Evolutionary conservation across 2,113 vertebrate species (phyloP), one percentile per base, ranked within the genome.

Genomic region (Myotis brandtii): DNA sequence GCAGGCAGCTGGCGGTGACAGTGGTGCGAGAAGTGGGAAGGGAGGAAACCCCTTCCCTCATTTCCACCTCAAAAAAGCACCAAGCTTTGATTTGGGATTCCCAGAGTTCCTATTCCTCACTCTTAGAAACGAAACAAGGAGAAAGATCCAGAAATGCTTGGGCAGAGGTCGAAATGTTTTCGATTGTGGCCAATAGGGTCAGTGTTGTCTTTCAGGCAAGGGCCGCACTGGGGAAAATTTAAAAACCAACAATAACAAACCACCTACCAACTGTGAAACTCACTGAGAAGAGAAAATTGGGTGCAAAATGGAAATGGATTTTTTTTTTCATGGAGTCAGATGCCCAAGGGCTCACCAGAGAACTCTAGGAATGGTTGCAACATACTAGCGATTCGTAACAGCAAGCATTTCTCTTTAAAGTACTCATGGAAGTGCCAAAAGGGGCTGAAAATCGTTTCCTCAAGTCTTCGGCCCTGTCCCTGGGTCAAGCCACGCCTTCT

Each of bases 161-260:
- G 85, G n/a, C 50, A 77, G 70, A 93, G 80, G 75, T 94, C 85
- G 89, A 66, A 27, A 77, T 69, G 37, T 91, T 81, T 82, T 10
- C 89, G 91, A 77, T 70, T 86, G 66, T 64, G 90, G 76, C 54
- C 64, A 21, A 0, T 1, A 13, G 40, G 43, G 89, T 95, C 83
- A 59, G 69, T 50, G n/a, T 80, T 95, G 91, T 89, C 91, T 92
- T 93, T 85, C 56, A 95, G 79, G 25, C 4, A 0, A 82, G 83
- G 93, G 69, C 50, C 0, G 0, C 62, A 3, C 30, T 83, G 72
- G 89, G 94, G 32, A 56, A 86, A 79, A 93, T 87, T 75, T 91
- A 72, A 85, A 96, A 96, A 91, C 86, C 84, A 89, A 66, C 46
- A 80, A 86, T 93, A 96, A 95, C 90, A 96, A 97, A 95, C 66